Base-by-base conservation (phyloP, 2,888 invertebrate species). In the Scrobipalpa costella region DNA sequence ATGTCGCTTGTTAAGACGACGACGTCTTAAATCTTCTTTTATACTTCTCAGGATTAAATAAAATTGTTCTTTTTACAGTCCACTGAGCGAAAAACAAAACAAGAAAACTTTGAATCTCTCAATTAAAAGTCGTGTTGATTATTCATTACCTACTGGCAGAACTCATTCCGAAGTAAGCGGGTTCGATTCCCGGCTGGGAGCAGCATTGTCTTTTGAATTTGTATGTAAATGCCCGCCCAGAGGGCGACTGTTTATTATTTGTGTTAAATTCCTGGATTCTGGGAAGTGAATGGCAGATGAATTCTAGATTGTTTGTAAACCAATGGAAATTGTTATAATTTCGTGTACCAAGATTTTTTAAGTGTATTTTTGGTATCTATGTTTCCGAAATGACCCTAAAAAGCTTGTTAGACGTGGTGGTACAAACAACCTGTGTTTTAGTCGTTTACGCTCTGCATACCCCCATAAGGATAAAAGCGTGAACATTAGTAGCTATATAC, bases 121-220 rank as follows among this genome's bases (percentile, higher is more conserved):
- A 50, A 50, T 50, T 50, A 50, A 50, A 50, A 50, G 27, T 55
- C 55, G n/a, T 55, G 33, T 27, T 61, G 61, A 64, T 64, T 64
- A 19, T 57, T 61, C 58, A 64, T 64, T 64, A 60, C 15, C 57
- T 57, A 38, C 15, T 38, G n/a, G 17, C 11, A 38, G 57, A 57
- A 57, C 36, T 57, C 38, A 57, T 57, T 57, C 38, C 57, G 36
- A 19, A 36, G 57, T n/a, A 57, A 9, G 38, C 13, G 27, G 34
- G 38, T 57, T 57, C 38, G 57, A 57, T 19, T 57, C 57, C 57
- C 57, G 57, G 15, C 57, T 19, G 36, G 13, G 50, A 33, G 47
- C 34, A 36, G 58, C 50, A 62, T 63, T 67, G 65, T 64, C 67
- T 63, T 59, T 63, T 57, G 62, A 63, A 67, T 67, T 65, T 65